Conservation (phyloP, 2,888 invertebrate genomes). For the Parnassius mnemosyne region DNA sequence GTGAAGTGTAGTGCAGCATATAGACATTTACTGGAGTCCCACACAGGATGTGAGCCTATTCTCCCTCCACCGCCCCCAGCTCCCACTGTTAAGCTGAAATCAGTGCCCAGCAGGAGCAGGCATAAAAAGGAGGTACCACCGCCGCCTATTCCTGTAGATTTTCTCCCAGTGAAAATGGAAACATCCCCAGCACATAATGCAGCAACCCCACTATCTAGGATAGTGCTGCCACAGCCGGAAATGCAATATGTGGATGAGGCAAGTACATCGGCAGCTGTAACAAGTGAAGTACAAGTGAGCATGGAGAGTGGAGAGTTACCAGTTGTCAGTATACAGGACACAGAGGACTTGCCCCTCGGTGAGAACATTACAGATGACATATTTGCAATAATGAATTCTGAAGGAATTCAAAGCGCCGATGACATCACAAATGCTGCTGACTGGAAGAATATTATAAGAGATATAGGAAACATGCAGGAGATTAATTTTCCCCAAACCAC, state of each 20-base stretch:
- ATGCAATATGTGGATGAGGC: constrained; percentile 64
- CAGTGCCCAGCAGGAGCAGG: constrained; percentile 54
- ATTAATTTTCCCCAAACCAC: constrained; percentile 66
- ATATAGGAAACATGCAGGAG: constrained; percentile 73
- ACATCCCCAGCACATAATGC: constrained; percentile 60
- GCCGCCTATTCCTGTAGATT: constrained; percentile 59
- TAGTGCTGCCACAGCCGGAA: constrained; percentile 65
- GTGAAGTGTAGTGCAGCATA: constrained; percentile 89
- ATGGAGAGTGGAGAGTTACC: constrained; percentile 72
- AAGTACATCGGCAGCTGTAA: constrained; percentile 52
- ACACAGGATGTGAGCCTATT: constrained; percentile 64
- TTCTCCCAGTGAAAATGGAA: constrained; percentile 61
- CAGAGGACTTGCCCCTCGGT: constrained; percentile 71
- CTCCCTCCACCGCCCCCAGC: constrained; percentile 71
- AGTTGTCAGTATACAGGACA: constrained; percentile 76
- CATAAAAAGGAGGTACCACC: constrained; percentile 67
- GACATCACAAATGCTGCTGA: constrained; percentile 72
- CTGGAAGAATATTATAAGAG: constrained; percentile 76
- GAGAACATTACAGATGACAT: constrained; percentile 75
- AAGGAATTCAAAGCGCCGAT: constrained; percentile 74
- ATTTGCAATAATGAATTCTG: constrained; percentile 75
- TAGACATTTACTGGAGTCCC: constrained; percentile 84
- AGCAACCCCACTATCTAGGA: constrained; percentile 64
- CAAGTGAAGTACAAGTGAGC: constrained; percentile 69
- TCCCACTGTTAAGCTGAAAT: constrained; percentile 51